Evolutionary conservation across 1,140 invertebrate species (phyloP).

Genomic region (Drosophila paulistorum): DNA sequence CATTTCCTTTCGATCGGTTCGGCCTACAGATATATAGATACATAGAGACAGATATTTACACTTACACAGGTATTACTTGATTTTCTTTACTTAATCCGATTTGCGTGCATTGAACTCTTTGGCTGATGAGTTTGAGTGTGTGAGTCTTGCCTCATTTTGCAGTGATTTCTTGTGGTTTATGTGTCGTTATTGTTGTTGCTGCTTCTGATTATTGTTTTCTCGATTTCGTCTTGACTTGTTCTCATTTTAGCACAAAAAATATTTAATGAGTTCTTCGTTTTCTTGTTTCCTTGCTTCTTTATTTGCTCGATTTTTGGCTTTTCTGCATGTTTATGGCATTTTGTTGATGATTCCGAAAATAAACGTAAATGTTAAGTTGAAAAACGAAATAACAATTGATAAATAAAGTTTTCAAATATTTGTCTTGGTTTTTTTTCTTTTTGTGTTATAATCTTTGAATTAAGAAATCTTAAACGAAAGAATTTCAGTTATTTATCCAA

Average conservation of each 20-base stretch:
- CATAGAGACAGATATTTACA: slow-evolving; percentile 19
- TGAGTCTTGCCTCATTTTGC: slow-evolving; percentile 43
- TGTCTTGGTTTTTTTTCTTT: no score
- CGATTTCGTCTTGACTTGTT: slow-evolving; percentile 44
- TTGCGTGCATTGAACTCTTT: slow-evolving; percentile 77
- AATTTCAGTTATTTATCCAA: no score
- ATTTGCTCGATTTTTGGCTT: neutral
- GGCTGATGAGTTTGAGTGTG: slow-evolving; percentile 47
- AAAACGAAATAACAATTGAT: no score
- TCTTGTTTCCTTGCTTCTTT: slow-evolving; percentile 27
- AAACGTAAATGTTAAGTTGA: no score
- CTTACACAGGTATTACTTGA: slow-evolving; percentile 69
- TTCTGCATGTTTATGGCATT: no score
- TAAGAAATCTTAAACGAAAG: no score
- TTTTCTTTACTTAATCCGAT: slow-evolving; percentile 77
- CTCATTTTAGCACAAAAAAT: slow-evolving; percentile 53
- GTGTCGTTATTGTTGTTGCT: slow-evolving; percentile 36
- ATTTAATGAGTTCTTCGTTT: slow-evolving; percentile 62
- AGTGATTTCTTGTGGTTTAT: slow-evolving; percentile 57
- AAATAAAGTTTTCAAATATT: no score
- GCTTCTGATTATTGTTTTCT: slow-evolving; percentile 53
- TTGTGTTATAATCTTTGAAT: no score
- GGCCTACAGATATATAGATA: neutral
- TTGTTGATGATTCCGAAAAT: slow-evolving; percentile 6
- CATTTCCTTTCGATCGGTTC: slow-evolving; percentile 26